Evolutionary conservation across 2,888 invertebrate genomes (phyloP).

Genomic region (Cephus nigrinus): DNA sequence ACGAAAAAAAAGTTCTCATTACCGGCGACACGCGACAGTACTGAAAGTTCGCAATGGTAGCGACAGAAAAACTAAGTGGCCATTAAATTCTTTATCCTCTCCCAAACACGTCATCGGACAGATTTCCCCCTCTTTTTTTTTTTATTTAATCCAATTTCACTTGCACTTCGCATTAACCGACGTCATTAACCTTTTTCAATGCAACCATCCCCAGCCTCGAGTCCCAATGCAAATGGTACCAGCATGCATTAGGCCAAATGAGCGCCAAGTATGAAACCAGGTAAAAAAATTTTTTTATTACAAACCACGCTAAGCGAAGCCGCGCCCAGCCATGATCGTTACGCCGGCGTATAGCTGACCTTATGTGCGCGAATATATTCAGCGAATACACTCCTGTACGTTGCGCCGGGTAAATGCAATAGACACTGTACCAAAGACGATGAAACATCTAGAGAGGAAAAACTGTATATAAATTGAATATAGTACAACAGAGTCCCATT

Average conservation of each 20-base stretch:
- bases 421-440: not conserved
- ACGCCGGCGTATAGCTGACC: not conserved
- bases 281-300: not conserved
- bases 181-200: not conserved
- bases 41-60: not conserved
- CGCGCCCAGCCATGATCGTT: not conserved
- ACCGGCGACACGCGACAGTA: conserved; percentile 13
- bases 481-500: not conserved
- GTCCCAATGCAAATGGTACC: not conserved
- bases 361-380: not conserved
- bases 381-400: not conserved
- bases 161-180: not conserved
- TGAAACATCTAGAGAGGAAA: not conserved
- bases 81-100: not conserved
- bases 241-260: not conserved
- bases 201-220: not conserved
- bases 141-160: not conserved
- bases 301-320: not conserved
- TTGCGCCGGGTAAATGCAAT: not conserved
- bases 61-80: not conserved
- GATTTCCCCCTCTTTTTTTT: not conserved
- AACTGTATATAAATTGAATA: not conserved
- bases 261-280: not conserved
- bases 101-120: not conserved
- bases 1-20: conserved; percentile 10